Conservation (phyloP, 2,888 invertebrate genomes). For the Proisotoma minuta region DNA sequence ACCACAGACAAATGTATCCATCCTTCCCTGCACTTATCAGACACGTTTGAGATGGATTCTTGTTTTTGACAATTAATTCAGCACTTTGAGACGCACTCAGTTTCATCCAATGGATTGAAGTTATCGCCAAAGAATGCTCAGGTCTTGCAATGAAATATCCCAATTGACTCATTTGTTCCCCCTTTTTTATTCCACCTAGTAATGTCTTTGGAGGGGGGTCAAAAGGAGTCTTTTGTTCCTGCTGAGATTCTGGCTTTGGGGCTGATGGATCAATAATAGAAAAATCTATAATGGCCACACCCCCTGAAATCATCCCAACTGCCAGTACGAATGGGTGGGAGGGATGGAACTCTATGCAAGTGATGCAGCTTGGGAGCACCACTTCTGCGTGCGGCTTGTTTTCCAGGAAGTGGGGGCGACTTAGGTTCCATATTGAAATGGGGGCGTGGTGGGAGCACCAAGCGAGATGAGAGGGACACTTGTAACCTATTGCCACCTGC, state of each 20-base stretch:
- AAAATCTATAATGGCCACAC: slow-evolving; percentile 39
- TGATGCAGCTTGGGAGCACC: slow-evolving; percentile 33
- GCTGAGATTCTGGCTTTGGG: neutral
- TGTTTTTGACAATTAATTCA: slow-evolving; percentile 11
- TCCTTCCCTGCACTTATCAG: slow-evolving; percentile 38
- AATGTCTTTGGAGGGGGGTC: neutral
- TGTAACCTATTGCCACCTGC: slow-evolving; percentile 44
- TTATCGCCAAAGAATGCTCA: slow-evolving; percentile 17
- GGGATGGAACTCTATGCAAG: slow-evolving; percentile 41
- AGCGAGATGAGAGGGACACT: slow-evolving; percentile 27
- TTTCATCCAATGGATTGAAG: slow-evolving; percentile 29
- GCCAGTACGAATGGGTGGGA: slow-evolving; percentile 36
- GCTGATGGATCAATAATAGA: neutral
- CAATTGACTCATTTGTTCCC: slow-evolving; percentile 10
- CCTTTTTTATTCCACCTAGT: neutral
- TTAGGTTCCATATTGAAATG: slow-evolving; percentile 40
- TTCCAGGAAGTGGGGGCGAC: slow-evolving; percentile 18
- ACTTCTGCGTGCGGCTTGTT: slow-evolving; percentile 32
- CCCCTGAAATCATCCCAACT: slow-evolving; percentile 40
- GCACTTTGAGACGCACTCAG: slow-evolving; percentile 18
- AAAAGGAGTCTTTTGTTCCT: neutral
- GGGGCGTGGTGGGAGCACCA: slow-evolving; percentile 42
- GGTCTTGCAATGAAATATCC: slow-evolving; percentile 24
- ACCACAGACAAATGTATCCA: slow-evolving; percentile 44
- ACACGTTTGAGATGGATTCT: slow-evolving; percentile 19